Evolutionary conservation across 2,113 vertebrate genomes (phyloP).

Genomic region (Choloepus hoffmanni): DNA sequence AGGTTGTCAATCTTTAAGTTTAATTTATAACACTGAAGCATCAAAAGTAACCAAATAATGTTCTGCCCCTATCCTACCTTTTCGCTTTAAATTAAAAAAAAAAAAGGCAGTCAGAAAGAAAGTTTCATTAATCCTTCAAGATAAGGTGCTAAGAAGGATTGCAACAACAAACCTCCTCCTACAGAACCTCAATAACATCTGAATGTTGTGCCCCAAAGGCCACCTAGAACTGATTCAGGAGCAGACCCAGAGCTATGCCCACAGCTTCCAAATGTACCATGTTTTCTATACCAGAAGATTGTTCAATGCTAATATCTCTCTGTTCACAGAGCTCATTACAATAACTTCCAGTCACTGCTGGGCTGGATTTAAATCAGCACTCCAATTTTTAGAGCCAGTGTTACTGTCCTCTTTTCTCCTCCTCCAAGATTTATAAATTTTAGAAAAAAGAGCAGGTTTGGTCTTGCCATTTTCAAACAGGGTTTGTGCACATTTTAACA

Average conservation of each 20-base stretch:
- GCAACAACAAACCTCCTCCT: neutral
- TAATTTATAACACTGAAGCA: slow-evolving; percentile 67
- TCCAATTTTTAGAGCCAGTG: slow-evolving; percentile 36
- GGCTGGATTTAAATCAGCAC: neutral
- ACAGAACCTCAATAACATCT: neutral
- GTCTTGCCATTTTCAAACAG: slow-evolving; percentile 48
- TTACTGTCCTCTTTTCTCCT: neutral
- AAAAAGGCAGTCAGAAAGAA: slow-evolving; percentile 51
- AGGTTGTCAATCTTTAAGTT: slow-evolving; percentile 57
- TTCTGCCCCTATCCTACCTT: slow-evolving; percentile 10
- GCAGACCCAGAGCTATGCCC: neutral
- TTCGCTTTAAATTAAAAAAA: neutral
- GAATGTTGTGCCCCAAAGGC: neutral
- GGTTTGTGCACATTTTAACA: slow-evolving; percentile 61
- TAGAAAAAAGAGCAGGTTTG: slow-evolving; percentile 39
- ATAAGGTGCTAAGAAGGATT: slow-evolving; percentile 49
- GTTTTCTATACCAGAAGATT: neutral
- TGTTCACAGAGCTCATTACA: slow-evolving; percentile 20
- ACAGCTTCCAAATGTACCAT: neutral
- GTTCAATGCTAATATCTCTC: neutral
- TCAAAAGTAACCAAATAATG: slow-evolving; percentile 54
- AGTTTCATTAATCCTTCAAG: slow-evolving; percentile 31
- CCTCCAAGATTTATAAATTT: neutral
- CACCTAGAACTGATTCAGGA: neutral
- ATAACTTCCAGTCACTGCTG: neutral